phyloP scores from a whole-genome alignment of 2,888 invertebrate genomes.

The Ornithoptera priamus region DNA sequence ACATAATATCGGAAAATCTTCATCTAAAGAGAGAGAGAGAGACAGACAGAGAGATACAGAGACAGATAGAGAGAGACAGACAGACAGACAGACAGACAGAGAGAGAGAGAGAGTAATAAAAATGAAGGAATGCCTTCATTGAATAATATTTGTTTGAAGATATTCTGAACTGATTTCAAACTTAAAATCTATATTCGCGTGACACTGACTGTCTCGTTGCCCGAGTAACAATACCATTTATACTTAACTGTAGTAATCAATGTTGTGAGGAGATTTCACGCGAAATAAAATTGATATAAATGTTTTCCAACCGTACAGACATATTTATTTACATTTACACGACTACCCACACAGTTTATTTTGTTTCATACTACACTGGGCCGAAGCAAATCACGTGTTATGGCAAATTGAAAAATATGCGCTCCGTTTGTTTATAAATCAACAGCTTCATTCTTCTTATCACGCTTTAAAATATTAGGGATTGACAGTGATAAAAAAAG shows the following conservation, averaged over 20 bases:
- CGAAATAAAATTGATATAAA: background rate
- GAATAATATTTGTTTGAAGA: background rate
- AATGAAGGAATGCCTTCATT: background rate
- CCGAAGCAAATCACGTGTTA: conserved; percentile 18
- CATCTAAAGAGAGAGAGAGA: too few species aligned
- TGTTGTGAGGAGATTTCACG: conserved; percentile 10
- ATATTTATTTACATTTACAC: conserved; percentile 17
- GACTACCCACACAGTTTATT: conserved; percentile 9
- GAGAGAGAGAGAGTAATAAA: background rate
- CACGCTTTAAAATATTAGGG: too few species aligned
- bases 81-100: too few species aligned
- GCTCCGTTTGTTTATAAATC: conserved; percentile 1
- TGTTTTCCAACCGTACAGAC: conserved; percentile 5
- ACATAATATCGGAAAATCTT: too few species aligned
- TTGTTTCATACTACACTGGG: conserved; percentile 8
- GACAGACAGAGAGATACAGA: too few species aligned
- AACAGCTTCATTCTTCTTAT: too few species aligned
- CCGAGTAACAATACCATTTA: conserved; percentile 1
- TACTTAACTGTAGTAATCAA: conserved; percentile 1
- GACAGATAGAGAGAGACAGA: too few species aligned
- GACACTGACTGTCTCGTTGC: background rate
- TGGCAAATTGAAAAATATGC: conserved; percentile 17
- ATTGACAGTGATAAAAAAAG: too few species aligned
- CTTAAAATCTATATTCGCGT: background rate
- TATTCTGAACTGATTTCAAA: background rate